Evolutionary conservation across 2,797 vertebrate species (phyloP), one percentile per base, ranked within the genome.

Genomic region (Gallinago solitaria): DNA sequence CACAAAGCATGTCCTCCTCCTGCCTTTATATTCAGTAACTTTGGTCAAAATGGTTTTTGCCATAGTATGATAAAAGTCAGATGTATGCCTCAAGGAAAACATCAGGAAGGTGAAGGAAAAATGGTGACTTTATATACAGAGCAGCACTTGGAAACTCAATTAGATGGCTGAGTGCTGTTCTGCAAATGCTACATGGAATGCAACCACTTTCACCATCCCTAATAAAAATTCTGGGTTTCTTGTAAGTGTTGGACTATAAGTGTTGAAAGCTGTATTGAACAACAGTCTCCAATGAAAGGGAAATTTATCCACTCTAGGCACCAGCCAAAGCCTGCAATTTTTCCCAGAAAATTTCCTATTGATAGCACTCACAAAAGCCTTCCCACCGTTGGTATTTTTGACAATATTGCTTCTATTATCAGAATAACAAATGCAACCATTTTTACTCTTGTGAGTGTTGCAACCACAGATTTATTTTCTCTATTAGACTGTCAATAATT

Each of bases 401-500:
- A 85, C 48, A 93, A 77, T 47, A 74, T n/a, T 80, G 23, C 33
- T 81, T 94, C 82, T 76, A 86, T 96, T 79, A 83, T 69, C 83
- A 64, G 68, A 93, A 43, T 11, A 93, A 93, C 37, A 91, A 85
- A 50, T 16, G 12, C 60, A 77, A 63, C 9, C 24, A 57, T 37
- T 93, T 87, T 39, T 89, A n/a, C 68, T 57, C 41, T 51, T 90
- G 21, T 57, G 45, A 92, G 63, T 47, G 27, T 32, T 83, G 75
- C 82, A 91, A 24, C 75, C 78, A 87, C 83, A 60, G 64, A 92
- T 91, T 85, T 74, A 77, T 87, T 47, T 48, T 83, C 39, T 14
- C 69, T 85, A 37, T 92, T 96, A 83, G 93, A 67, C 60, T 83
- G 79, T 70, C 48, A 80, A 60, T 81, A 92, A 85, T 73, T 80